Percentiles rank a stretch among this genome's conserved stretches.
Evolutionary conservation across 2,797 vertebrate species (phyloP).

Genomic region (Chaetodon trifasciatus): DNA sequence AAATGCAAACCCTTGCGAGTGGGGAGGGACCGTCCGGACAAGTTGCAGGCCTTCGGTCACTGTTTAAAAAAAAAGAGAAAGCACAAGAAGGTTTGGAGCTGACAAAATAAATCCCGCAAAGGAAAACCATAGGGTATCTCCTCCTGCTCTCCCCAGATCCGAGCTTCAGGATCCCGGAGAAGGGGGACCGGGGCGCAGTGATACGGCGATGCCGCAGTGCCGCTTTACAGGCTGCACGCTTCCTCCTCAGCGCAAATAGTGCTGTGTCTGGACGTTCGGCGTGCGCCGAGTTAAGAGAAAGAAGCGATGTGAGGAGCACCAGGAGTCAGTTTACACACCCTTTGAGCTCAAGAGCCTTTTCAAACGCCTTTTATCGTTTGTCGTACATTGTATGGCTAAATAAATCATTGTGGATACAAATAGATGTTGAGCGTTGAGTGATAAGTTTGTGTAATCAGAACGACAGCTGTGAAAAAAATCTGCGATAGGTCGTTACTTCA

Average conservation of each 20-base stretch:
- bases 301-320: accelerated
- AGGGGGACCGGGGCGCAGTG: slow-evolving; percentile 86
- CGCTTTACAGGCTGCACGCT: slow-evolving; percentile 87
- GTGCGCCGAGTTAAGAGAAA: neutral
- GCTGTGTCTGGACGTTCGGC: slow-evolving; percentile 62
- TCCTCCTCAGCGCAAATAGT: slow-evolving; percentile 88
- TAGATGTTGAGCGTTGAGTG: neutral
- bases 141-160: slow-evolving; percentile 78
- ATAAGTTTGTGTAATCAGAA: neutral
- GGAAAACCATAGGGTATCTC: slow-evolving; percentile 75
- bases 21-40: slow-evolving; percentile 82
- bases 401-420: neutral
- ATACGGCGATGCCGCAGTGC: slow-evolving; percentile 90
- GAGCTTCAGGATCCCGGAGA: slow-evolving; percentile 87
- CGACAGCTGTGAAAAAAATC: neutral
- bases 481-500: neutral
- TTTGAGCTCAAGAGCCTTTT: no score
- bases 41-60: slow-evolving; percentile 85
- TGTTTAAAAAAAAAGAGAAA: slow-evolving; percentile 67
- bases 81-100: slow-evolving; percentile 78
- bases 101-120: slow-evolving; percentile 84
- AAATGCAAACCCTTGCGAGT: slow-evolving; percentile 89
- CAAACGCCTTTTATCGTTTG: neutral
- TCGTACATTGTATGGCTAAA: neutral
- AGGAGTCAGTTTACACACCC: neutral